Percentiles rank a stretch among this genome's conserved stretches.
Conservation (phyloP, 2,888 invertebrate species). For the Icerya purchasi region DNA sequence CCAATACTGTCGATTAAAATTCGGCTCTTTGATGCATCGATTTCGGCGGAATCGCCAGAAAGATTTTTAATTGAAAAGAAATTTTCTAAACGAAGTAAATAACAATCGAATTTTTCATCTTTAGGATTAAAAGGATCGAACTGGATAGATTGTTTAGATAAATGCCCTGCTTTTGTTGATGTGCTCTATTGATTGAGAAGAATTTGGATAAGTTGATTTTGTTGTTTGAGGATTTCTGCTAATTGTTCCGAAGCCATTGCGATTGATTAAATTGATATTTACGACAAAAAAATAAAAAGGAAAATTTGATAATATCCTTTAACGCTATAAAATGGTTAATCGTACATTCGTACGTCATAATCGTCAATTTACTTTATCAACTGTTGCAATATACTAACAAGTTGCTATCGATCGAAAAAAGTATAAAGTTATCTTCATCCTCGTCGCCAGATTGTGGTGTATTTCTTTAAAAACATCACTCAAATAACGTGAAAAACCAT, state of each 20-base stretch:
- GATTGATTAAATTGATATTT: not conserved
- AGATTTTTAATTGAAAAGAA: not conserved
- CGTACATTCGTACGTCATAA: too few species aligned
- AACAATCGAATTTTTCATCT: not conserved
- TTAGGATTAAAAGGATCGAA: not conserved
- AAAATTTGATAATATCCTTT: too few species aligned
- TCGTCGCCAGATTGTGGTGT: not conserved
- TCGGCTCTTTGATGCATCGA: not conserved
- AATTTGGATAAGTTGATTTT: not conserved
- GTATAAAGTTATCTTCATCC: not conserved
- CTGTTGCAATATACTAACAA: too few species aligned
- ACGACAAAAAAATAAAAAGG: not conserved
- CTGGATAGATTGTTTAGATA: not conserved
- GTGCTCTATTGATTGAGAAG: not conserved
- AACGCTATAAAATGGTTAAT: too few species aligned
- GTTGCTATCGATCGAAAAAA: too few species aligned
- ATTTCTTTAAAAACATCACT: too few species aligned
- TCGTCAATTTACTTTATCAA: too few species aligned
- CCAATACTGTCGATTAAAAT: not conserved
- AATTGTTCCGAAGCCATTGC: not conserved
- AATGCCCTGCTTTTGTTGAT: not conserved
- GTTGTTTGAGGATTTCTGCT: not conserved
- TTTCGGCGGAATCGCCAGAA: not conserved
- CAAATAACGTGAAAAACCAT: too few species aligned
- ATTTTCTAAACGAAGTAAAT: not conserved